phyloP scores from a whole-genome alignment of 2,888 invertebrate species.

The Ypsolopha scabrella region DNA sequence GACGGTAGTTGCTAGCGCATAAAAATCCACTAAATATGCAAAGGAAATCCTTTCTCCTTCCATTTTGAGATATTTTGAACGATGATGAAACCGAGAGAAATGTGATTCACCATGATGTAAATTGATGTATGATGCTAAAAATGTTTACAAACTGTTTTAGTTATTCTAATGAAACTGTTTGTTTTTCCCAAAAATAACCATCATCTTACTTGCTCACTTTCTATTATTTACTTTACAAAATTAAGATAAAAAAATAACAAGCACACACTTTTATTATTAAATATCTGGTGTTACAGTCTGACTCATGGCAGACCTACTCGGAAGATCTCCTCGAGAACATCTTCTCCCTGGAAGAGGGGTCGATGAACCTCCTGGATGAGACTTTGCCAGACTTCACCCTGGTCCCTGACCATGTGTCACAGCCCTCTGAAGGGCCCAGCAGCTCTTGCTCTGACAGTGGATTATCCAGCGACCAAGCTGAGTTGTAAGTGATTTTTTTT shows the following conservation, averaged over 20 bases:
- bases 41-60: no score
- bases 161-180: no score
- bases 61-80: no score
- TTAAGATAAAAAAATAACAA: neutral
- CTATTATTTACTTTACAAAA: no score
- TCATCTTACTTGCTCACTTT: no score
- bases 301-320: conserved; percentile 56
- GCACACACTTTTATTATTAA: neutral
- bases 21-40: neutral
- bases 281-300: conserved; percentile 35
- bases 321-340: conserved; percentile 78
- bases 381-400: conserved; percentile 56
- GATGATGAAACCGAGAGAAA: no score
- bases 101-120: no score
- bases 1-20: neutral
- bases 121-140: no score
- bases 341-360: conserved; percentile 73
- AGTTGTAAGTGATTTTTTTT: conserved; percentile 53
- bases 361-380: conserved; percentile 71
- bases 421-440: conserved; percentile 46
- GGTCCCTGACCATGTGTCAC: conserved; percentile 39
- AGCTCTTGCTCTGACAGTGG: conserved; percentile 77
- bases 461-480: conserved; percentile 73
- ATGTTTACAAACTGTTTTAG: no score
- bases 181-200: no score